Conservation (phyloP, 2,888 invertebrate species). For the Cheilosia soror region DNA sequence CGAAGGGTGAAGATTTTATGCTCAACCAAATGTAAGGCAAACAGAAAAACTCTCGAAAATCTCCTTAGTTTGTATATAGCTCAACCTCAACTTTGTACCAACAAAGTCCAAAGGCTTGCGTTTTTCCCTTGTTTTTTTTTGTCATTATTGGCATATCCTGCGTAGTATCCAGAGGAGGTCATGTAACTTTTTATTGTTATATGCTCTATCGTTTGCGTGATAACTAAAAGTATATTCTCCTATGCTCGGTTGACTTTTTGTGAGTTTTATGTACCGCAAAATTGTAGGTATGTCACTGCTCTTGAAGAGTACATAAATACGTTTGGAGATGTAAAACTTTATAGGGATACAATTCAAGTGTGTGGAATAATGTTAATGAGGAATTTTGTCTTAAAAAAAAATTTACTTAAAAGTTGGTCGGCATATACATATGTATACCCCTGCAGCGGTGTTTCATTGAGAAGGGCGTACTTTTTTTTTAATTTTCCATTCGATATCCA, state of each 20-base stretch:
- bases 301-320: background rate
- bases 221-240: conserved; percentile 14
- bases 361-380: conserved; percentile 40
- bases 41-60: conserved; percentile 30
- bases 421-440: background rate
- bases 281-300: conserved; percentile 12
- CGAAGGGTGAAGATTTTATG: background rate
- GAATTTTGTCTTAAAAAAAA: background rate
- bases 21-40: conserved; percentile 1
- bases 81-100: conserved; percentile 10
- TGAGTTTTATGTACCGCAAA: conserved; percentile 49
- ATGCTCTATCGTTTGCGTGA: conserved; percentile 18
- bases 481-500: background rate
- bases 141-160: conserved; percentile 31
- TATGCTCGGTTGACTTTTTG: conserved; percentile 34
- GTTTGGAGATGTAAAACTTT: conserved; percentile 19
- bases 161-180: conserved; percentile 15
- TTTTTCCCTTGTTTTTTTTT: background rate
- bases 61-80: conserved; percentile 39
- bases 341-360: conserved; percentile 7
- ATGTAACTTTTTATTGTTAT: conserved; percentile 52
- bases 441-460: no score
- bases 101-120: conserved; percentile 2
- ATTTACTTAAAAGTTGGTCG: background rate
- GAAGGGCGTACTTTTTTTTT: no score